phyloP scores from a whole-genome alignment of 2,113 vertebrate genomes.

The Crypturellus undulatus region DNA sequence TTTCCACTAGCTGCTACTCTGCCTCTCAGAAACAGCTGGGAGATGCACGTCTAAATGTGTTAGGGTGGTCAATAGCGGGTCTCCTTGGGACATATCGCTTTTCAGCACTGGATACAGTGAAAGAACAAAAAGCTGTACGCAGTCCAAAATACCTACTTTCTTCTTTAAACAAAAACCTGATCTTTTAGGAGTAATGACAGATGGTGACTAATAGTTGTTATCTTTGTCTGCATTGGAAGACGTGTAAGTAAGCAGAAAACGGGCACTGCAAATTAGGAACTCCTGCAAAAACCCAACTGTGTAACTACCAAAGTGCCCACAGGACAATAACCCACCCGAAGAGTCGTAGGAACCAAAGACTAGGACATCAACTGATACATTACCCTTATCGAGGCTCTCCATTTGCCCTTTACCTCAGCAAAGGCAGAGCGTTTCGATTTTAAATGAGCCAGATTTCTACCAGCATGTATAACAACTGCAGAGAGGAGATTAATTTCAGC shows the following conservation, averaged over 20 bases:
- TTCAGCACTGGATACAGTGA: background rate
- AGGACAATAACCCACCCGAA: rapidly evolving
- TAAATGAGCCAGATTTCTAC: background rate
- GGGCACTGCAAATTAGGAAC: background rate
- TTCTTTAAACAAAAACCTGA: background rate
- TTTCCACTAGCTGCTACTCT: background rate
- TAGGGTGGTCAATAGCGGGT: background rate
- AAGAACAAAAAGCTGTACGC: background rate
- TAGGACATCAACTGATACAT: background rate
- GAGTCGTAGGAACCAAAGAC: background rate
- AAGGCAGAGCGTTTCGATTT: background rate
- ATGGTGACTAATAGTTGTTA: background rate
- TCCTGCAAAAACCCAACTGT: background rate
- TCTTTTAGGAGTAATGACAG: background rate
- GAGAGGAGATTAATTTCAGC: background rate
- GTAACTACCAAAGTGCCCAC: background rate
- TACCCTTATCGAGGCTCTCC: background rate
- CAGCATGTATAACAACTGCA: background rate
- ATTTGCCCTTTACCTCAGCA: background rate
- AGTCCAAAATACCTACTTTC: background rate
- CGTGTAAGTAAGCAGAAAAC: background rate
- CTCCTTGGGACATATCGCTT: background rate
- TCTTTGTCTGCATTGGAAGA: background rate
- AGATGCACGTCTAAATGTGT: slow-evolving; percentile 17
- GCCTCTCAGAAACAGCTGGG: slow-evolving; percentile 43